A percentile compares a stretch with the other conserved stretches of the same genome.
phyloP scores from a whole-genome alignment of 2,113 vertebrate genomes.

The Podiceps cristatus region DNA sequence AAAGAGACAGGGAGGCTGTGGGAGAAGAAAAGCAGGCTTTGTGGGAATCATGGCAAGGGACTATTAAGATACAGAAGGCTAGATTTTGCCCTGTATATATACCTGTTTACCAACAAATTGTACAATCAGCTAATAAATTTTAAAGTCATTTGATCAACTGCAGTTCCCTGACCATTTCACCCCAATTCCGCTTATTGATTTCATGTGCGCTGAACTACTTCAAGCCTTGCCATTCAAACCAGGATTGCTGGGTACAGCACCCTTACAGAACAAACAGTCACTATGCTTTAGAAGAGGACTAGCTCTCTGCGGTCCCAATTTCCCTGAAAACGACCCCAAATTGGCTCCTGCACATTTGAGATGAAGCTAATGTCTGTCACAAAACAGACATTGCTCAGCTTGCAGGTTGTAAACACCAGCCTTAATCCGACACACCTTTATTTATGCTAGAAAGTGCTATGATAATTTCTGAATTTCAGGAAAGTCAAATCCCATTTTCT shows the following conservation, averaged over 20 bases:
- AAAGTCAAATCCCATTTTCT: neutral
- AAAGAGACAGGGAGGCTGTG: neutral
- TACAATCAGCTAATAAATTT: neutral
- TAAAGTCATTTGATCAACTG: slow-evolving; percentile 12
- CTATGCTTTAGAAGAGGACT: neutral
- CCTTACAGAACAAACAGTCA: neutral
- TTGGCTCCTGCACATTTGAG: neutral
- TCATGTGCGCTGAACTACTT: neutral
- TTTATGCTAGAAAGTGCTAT: neutral
- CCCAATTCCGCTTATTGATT: neutral
- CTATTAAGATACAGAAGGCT: neutral
- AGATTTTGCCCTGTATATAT: neutral
- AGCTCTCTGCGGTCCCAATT: neutral
- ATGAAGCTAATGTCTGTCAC: neutral
- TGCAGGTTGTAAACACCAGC: neutral
- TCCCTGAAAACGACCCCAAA: neutral
- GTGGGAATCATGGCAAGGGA: neutral
- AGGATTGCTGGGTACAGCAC: neutral
- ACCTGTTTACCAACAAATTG: neutral
- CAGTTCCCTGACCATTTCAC: slow-evolving; percentile 30
- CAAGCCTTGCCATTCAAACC: neutral
- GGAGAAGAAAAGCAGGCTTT: neutral
- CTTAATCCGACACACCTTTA: neutral
- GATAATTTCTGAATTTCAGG: neutral
- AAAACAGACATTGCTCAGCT: neutral